Evolutionary conservation across 2,113 vertebrate species (phyloP), one percentile per base, ranked within the genome.

Genomic region (Nannobrachium achirus): DNA sequence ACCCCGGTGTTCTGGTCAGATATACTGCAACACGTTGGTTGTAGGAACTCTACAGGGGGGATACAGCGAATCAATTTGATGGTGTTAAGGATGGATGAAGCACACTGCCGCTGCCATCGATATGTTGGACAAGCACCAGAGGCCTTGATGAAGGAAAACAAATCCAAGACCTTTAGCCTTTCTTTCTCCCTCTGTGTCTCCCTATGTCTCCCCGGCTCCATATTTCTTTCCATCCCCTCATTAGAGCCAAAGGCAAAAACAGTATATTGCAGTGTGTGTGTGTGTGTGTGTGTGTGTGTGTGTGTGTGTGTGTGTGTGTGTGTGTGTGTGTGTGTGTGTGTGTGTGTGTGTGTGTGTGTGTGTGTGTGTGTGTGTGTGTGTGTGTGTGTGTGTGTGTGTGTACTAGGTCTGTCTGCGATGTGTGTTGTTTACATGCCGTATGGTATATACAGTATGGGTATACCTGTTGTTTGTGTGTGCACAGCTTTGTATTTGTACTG

Each of bases 61-160:
- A 66, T 73, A 61, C 66, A 71, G 33, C 66, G 39, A 75, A 79
- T 89, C 77, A 69, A 79, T 84, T 62, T 57, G 66, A 71, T 69
- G 48, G n/a, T 52, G 85, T 73, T 71, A 64, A 78, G 78, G 76
- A 80, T 81, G 71, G 72, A 65, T 58, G 50, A 50, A 81, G 64
- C 50, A 25, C 44, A 45, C 41, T 78, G 25, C 8, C 15, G 62
- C 60, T 72, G 11, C 63, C 63, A 70, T 79, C 76, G 56, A 72
- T 72, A 56, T 55, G 25, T 45, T 38, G 6, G 56, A n/a, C 15
- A 57, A 39, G 15, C 50, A 57, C 56, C 59, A 40, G 53, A 72
- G 83, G 61, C 50, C 66, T 46, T 44, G 66, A 71, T 70, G 63
- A 70, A 64, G 61, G 59, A 49, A 77, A 79, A 73, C 61, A 62